Evolutionary conservation across 2,113 vertebrate genomes (phyloP).

Genomic region (Leptosomus discolor): DNA sequence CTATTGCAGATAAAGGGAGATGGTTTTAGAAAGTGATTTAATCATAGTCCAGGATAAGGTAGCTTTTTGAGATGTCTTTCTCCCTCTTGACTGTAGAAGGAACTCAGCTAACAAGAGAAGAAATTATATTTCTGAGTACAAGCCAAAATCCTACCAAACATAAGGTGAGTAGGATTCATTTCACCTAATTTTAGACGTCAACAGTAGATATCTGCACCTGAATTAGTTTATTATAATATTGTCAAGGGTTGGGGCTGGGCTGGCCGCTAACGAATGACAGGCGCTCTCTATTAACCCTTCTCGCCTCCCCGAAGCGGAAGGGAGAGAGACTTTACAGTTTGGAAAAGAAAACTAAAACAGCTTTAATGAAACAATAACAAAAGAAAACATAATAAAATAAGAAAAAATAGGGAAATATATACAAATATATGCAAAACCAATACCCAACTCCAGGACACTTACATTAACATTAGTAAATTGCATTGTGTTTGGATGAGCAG

Average conservation of each 20-base stretch:
- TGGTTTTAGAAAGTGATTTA: not conserved
- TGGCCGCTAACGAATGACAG: too few species aligned
- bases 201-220: not conserved
- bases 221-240: not conserved
- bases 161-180: not conserved
- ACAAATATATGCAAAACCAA: too few species aligned
- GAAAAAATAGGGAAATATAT: too few species aligned
- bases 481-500: not conserved
- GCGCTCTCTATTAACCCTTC: too few species aligned
- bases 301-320: too few species aligned
- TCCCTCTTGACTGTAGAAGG: not conserved
- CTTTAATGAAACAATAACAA: too few species aligned
- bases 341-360: too few species aligned
- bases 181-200: not conserved
- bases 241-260: too few species aligned
- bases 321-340: too few species aligned
- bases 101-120: not conserved
- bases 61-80: not conserved
- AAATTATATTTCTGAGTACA: not conserved
- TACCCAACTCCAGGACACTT: too few species aligned
- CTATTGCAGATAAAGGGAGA: not conserved
- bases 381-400: too few species aligned
- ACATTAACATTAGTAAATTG: not conserved
- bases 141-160: not conserved
- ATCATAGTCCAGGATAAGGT: not conserved